Percentiles rank a stretch among this genome's conserved stretches.
These are phyloP conservation scores for Brienomyrus brachyistius DNA, from an alignment of 2,113 vertebrate species.

Conservation along the genomic window DNA sequence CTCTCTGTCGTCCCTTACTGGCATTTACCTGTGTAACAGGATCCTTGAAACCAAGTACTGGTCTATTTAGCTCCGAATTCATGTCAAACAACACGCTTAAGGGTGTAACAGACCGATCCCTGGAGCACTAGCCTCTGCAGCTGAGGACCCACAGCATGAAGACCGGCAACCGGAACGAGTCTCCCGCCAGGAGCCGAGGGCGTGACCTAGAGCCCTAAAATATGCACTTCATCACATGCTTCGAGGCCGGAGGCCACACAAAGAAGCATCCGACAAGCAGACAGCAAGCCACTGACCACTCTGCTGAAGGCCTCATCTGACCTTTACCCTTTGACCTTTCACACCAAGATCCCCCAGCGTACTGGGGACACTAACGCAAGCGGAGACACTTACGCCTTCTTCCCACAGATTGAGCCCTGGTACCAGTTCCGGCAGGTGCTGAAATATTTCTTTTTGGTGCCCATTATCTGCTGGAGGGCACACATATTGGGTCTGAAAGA, in stretches of 20 bases:
- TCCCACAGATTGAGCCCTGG: constrained; percentile 86
- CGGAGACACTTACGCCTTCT: constrained; percentile 83
- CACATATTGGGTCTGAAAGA: constrained; percentile 79
- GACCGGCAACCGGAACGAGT: background rate
- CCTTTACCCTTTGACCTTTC: background rate
- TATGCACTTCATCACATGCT: background rate
- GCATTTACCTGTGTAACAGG: background rate
- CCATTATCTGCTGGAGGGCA: constrained; percentile 85
- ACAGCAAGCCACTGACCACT: background rate
- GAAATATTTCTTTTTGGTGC: constrained; percentile 93
- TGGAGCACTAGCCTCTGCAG: background rate
- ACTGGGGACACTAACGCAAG: background rate
- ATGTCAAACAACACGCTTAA: background rate
- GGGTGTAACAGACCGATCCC: background rate
- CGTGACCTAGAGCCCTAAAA: background rate
- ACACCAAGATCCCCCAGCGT: background rate
- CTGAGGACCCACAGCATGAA: background rate
- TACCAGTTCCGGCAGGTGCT: constrained; percentile 97
- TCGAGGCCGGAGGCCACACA: background rate
- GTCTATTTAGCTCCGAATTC: background rate
- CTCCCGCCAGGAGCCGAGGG: background rate
- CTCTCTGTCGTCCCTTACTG: background rate
- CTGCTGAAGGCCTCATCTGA: background rate
- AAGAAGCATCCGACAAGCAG: background rate
- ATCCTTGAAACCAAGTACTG: background rate